Base-by-base conservation (phyloP, 2,797 vertebrate species). In the Rousettus madagascariensis region DNA sequence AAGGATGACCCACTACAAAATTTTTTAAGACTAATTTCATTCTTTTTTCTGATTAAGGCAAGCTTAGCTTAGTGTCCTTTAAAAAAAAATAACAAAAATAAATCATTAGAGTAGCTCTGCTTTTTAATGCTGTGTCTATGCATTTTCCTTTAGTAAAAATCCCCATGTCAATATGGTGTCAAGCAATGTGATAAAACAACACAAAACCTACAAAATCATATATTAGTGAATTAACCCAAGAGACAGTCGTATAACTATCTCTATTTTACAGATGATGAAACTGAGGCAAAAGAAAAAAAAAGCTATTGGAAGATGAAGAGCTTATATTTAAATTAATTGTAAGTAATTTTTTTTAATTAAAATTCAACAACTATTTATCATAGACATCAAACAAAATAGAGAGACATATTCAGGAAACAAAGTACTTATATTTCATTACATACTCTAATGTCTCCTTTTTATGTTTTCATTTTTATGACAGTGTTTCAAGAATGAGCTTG, bases 111-210 rank as follows among this genome's bases (percentile, higher is more conserved):
- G 33, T 55, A 26, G 22, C 38, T 85, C 36, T 36, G 22, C 90
- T 94, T 90, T 86, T 49, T 57, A 75, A n/a, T 65, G 19, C 22
- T 9, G 28, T 79, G 26, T 83, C 8, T 43, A 43, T 77, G 6
- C 22, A 41, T 49, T 87, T 94, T 43, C 24, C 51, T 79, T 86
- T 43, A 66, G 38, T 78, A 94, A 88, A 85, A 43, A 74, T 57
- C 2, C 4, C 13, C 3, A 6, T 38, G 10, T 71, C 33, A 90
- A 41, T 36, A 41, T 3, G 38, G 28, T 66, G 16, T 15, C 30
- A 88, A 92, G 33, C 41, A 92, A 55, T 85, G 49, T 90, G 28
- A 86, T 69, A 51, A 95, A 90, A 82, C 4, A 77, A 84, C 85
- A 75, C 20, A 33, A 91, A 95, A 72, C 7, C 12, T 26, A 30